phyloP scores from a whole-genome alignment of 2,113 vertebrate species.

The Pseudopipra pipra region DNA sequence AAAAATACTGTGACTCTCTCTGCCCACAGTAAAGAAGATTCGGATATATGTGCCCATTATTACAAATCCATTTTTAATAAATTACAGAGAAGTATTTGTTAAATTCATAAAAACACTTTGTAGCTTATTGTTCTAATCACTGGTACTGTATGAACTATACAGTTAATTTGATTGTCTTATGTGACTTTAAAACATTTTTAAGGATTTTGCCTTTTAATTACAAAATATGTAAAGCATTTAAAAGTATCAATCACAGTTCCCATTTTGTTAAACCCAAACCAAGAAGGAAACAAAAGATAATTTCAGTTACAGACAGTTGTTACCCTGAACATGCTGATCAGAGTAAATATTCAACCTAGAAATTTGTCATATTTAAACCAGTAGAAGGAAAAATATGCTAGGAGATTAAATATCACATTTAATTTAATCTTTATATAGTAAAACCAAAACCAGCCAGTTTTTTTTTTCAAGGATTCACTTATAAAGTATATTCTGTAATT shows the following conservation, averaged over 20 bases:
- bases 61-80: not conserved
- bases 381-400: slow-evolving; percentile 2
- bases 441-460: not conserved
- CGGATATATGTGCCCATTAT: not conserved
- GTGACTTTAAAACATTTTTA: not conserved
- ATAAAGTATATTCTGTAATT: not conserved
- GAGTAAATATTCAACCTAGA: not conserved
- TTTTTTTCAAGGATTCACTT: not conserved
- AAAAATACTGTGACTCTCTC: not conserved
- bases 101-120: slow-evolving; percentile 29
- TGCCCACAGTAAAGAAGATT: not conserved
- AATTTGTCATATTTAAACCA: slow-evolving; percentile 18
- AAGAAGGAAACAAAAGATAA: slow-evolving; percentile 47
- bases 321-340: slow-evolving; percentile 21
- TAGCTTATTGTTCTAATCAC: slow-evolving; percentile 39
- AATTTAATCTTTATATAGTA: slow-evolving; percentile 12
- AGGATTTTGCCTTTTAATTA: not conserved
- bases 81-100: not conserved
- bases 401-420: not conserved
- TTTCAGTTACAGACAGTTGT: slow-evolving; percentile 23
- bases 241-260: slow-evolving; percentile 30
- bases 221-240: slow-evolving; percentile 56
- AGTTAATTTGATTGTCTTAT: slow-evolving; percentile 29
- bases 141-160: slow-evolving; percentile 7
- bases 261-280: slow-evolving; percentile 46